These are phyloP conservation scores for Drosophila dunni DNA, from an alignment of 1,140 invertebrate genomes.

Conservation along the genomic window DNA sequence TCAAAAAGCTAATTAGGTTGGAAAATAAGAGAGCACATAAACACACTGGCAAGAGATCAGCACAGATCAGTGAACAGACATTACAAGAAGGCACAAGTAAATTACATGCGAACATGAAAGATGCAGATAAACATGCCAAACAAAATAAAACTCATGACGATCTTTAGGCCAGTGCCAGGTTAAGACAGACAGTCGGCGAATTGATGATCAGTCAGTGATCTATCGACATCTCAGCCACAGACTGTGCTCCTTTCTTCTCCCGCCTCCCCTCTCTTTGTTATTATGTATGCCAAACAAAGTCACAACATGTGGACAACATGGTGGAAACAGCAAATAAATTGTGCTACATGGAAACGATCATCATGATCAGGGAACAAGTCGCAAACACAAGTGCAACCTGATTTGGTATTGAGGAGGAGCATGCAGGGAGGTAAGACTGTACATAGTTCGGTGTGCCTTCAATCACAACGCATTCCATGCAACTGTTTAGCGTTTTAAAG, in stretches of 20 bases:
- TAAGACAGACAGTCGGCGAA: slow-evolving; percentile 59
- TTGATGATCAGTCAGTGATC: slow-evolving; percentile 77
- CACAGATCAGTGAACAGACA: slow-evolving; percentile 29
- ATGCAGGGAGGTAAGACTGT: slow-evolving; percentile 6
- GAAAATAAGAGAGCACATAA: slow-evolving; percentile 47
- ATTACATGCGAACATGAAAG: slow-evolving; percentile 82
- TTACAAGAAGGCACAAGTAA: slow-evolving; percentile 61
- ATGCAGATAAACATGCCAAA: slow-evolving; percentile 81
- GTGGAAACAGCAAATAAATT: slow-evolving; percentile 61
- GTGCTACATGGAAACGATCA: slow-evolving; percentile 51
- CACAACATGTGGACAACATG: slow-evolving; percentile 77
- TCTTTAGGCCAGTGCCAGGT: slow-evolving; percentile 47
- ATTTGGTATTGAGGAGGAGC: slow-evolving; percentile 37
- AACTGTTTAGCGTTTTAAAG: slow-evolving; percentile 70
- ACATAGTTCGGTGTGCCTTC: slow-evolving; percentile 70
- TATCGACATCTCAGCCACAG: slow-evolving; percentile 47
- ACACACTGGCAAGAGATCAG: slow-evolving; percentile 22
- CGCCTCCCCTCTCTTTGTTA: slow-evolving; percentile 44
- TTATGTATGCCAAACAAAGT: slow-evolving; percentile 83
- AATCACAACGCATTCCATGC: slow-evolving; percentile 62
- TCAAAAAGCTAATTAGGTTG: slow-evolving; percentile 76
- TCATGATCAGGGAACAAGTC: slow-evolving; percentile 32
- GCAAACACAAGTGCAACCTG: slow-evolving; percentile 43
- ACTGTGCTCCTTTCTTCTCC: not conserved
- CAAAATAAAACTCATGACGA: slow-evolving; percentile 72